Evolutionary conservation across 2,113 vertebrate genomes (phyloP), one percentile per base, ranked within the genome.

Genomic region (Rhinogobius similis): DNA sequence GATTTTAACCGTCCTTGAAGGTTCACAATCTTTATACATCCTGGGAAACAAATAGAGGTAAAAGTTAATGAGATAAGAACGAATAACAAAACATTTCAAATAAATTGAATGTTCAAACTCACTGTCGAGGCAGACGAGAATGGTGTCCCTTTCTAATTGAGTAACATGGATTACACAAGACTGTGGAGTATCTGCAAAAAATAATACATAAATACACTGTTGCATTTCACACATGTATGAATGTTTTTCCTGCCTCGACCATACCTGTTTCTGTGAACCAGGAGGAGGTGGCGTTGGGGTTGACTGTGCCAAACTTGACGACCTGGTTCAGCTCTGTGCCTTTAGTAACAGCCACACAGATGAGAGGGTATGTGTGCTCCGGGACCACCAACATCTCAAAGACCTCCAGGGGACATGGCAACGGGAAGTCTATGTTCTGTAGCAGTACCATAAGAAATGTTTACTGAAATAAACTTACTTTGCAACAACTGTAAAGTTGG

Each of bases 361-460:
- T 95, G 68, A 99, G 91, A 13, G 98, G 98, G 85, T 96, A 99
- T 64, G 96, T 95, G 72, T 97, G 95, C 73, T 98, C 97, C 0
- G 97, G 96, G 18, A 98, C 96, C 76, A 99, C 97, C 91, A 99
- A 85, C 97, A 99, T 98, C 93, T 99, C 98, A 85, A 99, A 98
- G 78, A 99, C 89, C 73, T 96, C 94, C 83, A 99, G 85, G 0
- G 98, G 98, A 88, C 96, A 98, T 0, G 97, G 98, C 80, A 99
- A 89, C 26, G 96, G 96, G 84, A 99, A 97, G 80, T 99, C 98
- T 85, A 99, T 96, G 90, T 93, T 95, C 98, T 99, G 77, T 29
- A 5, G 10, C 7, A n/a, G 18, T 48, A 20, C 5, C 16, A 46
- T 1, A 7, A 18, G 4, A 5, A n/a, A 46, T 16, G 7, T 46